phyloP scores from a whole-genome alignment of 1,140 invertebrate genomes.

The Orchestia grillus region DNA sequence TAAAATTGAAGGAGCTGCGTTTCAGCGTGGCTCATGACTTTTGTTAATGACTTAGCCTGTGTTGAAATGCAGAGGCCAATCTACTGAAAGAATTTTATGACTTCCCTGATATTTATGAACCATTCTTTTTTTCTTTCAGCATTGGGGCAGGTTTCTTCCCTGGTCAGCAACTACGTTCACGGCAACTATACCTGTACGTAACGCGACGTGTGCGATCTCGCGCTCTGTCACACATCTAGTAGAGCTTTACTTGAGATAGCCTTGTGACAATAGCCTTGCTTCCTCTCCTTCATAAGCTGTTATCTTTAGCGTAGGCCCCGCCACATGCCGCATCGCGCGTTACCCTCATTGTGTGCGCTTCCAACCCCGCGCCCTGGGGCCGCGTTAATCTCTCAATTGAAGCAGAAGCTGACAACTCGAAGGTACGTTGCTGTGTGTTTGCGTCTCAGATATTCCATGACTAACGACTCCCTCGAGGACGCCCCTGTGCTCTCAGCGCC shows the following conservation, averaged over 20 bases:
- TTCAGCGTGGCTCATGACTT: neutral
- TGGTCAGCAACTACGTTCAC: slow-evolving; percentile 84
- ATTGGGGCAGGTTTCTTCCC: slow-evolving; percentile 85
- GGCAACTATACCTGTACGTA: slow-evolving; percentile 91
- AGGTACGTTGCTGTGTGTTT: slow-evolving; percentile 57
- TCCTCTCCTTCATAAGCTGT: neutral
- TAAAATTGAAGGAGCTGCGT: neutral
- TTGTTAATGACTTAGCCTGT: slow-evolving; percentile 28
- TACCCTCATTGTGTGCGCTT: slow-evolving; percentile 60
- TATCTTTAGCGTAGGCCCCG: slow-evolving; percentile 61
- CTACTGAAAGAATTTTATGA: slow-evolving; percentile 12
- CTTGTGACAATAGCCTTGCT: slow-evolving; percentile 39
- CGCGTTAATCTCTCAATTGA: slow-evolving; percentile 60
- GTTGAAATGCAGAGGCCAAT: slow-evolving; percentile 47
- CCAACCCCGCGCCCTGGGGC: slow-evolving; percentile 63
- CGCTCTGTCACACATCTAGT: slow-evolving; percentile 35
- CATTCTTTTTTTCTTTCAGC: slow-evolving; percentile 76
- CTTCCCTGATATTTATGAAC: slow-evolving; percentile 63
- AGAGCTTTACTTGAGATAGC: slow-evolving; percentile 37
- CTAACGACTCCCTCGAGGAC: slow-evolving; percentile 56
- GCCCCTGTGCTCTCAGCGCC: slow-evolving; percentile 40
- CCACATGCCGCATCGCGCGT: slow-evolving; percentile 67
- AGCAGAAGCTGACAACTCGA: slow-evolving; percentile 38
- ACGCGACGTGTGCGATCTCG: slow-evolving; percentile 59
- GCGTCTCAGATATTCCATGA: slow-evolving; percentile 67